Evolutionary conservation across 2,797 vertebrate species (phyloP).

Genomic region (Premnoplex brunnescens): DNA sequence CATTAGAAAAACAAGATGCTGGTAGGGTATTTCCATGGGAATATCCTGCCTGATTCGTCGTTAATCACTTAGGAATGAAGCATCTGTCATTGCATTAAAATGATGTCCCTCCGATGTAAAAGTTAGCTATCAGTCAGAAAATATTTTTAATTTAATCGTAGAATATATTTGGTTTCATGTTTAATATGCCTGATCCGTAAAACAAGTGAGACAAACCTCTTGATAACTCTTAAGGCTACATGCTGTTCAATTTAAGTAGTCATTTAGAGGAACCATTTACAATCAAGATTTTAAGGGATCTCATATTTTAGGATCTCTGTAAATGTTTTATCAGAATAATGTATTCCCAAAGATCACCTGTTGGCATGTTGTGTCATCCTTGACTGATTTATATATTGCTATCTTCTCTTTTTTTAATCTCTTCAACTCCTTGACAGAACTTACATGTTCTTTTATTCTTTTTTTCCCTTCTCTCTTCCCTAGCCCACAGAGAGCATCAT

Average conservation of each 20-base stretch:
- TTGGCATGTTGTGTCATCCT: background rate
- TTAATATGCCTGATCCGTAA: background rate
- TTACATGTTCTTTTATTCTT: background rate
- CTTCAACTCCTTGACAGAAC: background rate
- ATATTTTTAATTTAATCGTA: background rate
- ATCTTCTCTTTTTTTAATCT: background rate
- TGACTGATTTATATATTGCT: background rate
- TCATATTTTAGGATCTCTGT: background rate
- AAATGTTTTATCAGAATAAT: background rate
- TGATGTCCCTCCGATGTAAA: background rate
- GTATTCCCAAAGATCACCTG: background rate
- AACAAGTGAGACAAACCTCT: background rate
- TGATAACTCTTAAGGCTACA: background rate
- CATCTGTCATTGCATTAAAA: background rate
- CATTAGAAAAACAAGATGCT: background rate
- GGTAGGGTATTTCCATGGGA: background rate
- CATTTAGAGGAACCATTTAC: background rate
- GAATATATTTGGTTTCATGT: background rate
- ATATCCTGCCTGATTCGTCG: background rate
- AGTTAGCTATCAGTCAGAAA: background rate
- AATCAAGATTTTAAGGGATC: background rate
- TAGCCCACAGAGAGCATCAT: slow-evolving; percentile 94
- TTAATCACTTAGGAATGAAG: background rate
- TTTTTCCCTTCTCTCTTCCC: slow-evolving; percentile 57
- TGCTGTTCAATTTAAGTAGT: background rate